Base-by-base conservation (phyloP, 2,888 invertebrate species). In the Graphium colonna region DNA sequence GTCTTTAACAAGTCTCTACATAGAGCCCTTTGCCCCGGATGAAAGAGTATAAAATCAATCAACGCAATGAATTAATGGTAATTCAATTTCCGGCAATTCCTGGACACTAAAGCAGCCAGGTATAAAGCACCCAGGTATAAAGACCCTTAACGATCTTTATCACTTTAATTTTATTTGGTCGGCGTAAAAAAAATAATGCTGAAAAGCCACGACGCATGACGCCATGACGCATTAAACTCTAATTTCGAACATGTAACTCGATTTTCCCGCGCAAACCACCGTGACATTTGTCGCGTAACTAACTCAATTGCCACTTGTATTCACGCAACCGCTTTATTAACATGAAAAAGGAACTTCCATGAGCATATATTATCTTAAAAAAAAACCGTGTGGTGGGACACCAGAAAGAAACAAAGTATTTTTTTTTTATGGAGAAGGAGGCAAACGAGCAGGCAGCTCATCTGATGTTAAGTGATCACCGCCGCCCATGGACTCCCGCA, bases 221-320 rank as follows among this genome's bases (percentile, higher is more conserved):
- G 9, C 9, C n/a, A n/a, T 10, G 4, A n/a, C 33, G 9, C 10
- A 33, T 33, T 33, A 33, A 33, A 33, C 10, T 33, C 33, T 33
- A 33, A 33, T 9, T 33, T 33, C 3, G 4, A 10, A 10, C 9
- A 33, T 33, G 33, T 33, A 33, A 33, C 9, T 33, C 33, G 9
- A 33, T 33, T 33, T 33, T 33, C 33, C 33, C 33, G 33, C 33
- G 4, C 33, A 33, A 9, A 33, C 3, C 33, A 33, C 33, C 17
- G 18, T 45, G 45, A 45, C 45, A 16, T 45, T 45, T 45, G 45
- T 45, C 33, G 18, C 45, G 33, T 45, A 45, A 45, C 45, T 17
- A 33, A 33, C 17, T 8, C 17, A 45, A 45, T 45, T 17, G 18
- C 18, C 12, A 33, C 3, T 33, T 33, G 45, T 45, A 33, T 10